phyloP scores from a whole-genome alignment of 30 jellyfish, hydroid and myxozoan species.

The Mastigias papua region DNA sequence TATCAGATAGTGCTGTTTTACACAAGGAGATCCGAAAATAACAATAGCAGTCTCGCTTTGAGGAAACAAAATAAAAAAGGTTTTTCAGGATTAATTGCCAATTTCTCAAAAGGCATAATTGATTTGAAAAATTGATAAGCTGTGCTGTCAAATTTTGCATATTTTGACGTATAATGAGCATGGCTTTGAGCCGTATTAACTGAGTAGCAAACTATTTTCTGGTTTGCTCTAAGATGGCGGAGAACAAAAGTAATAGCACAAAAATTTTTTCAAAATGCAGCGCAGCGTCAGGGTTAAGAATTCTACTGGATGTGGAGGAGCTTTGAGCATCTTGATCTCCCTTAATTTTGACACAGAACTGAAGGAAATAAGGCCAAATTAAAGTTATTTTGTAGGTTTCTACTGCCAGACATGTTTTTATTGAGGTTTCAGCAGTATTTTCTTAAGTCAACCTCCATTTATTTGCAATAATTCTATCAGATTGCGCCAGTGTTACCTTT shows the following conservation, averaged over 20 bases:
- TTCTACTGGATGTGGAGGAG: not conserved
- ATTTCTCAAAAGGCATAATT: not conserved
- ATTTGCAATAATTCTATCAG: no score
- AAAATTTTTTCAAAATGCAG: not conserved
- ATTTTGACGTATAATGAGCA: not conserved
- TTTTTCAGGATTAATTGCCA: not conserved
- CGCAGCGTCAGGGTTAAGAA: not conserved
- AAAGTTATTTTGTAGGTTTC: no score
- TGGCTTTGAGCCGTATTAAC: not conserved
- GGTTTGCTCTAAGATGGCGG: not conserved
- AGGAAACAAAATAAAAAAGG: not conserved
- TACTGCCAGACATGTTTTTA: no score
- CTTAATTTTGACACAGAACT: no score
- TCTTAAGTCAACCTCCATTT: no score
- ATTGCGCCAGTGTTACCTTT: no score
- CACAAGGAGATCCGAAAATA: not conserved
- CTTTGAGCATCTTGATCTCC: no score
- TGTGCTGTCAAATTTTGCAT: not conserved
- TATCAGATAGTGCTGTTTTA: not conserved
- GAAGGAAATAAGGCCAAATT: no score
- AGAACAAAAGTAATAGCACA: not conserved
- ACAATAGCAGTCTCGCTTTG: not conserved
- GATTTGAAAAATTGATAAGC: not conserved
- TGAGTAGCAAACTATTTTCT: not conserved
- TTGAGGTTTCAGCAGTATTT: no score